Evolutionary conservation across 2,888 invertebrate species (phyloP), one percentile per base, ranked within the genome.

Genomic region (Papilio elwesi): DNA sequence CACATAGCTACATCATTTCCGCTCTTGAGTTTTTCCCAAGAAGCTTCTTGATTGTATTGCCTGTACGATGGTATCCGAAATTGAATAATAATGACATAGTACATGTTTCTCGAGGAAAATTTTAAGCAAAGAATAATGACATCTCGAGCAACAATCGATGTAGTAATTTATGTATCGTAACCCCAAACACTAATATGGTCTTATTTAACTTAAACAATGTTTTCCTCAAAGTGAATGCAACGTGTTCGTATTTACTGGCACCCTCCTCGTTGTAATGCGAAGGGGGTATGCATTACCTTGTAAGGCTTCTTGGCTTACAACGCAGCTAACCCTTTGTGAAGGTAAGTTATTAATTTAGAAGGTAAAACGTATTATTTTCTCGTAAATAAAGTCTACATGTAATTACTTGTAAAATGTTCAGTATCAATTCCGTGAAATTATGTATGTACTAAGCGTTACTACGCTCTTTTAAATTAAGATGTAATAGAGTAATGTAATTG

Each of bases 241-340:
- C 15, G 36, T 9, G 53, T 53, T 38, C 38, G 53, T 67, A 53
- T 67, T 38, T 11, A 65, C 53, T 48, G 55, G 16, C 9, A 70
- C 70, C 65, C 65, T 36, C 51, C 43, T 55, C 51, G 36, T 55
- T 47, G 57, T 51, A 43, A 38, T 59, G 26, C 26, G 43, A n/a
- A 26, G 26, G 52, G 66, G 66, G 51, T 64, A 47, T 69, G 63
- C 55, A 68, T n/a, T 8, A 36, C 11, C 51, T 38, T 26, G 49
- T 73, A 73, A 36, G 73, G 73, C 65, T 73, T 73, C 72, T 51
- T 12, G 36, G 16, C 64, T n/a, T 59, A 65, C 26, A 64, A 49
- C 64, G 68, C 55, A 55, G 55, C 51, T 68, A 73, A 73, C 65
- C 65, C 73, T 16, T 43, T 55, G 13, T 62, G 68, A 38, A 68